These are phyloP conservation scores for Conistra vaccinii DNA, from an alignment of 2,888 invertebrate genomes.

Conservation along the genomic window DNA sequence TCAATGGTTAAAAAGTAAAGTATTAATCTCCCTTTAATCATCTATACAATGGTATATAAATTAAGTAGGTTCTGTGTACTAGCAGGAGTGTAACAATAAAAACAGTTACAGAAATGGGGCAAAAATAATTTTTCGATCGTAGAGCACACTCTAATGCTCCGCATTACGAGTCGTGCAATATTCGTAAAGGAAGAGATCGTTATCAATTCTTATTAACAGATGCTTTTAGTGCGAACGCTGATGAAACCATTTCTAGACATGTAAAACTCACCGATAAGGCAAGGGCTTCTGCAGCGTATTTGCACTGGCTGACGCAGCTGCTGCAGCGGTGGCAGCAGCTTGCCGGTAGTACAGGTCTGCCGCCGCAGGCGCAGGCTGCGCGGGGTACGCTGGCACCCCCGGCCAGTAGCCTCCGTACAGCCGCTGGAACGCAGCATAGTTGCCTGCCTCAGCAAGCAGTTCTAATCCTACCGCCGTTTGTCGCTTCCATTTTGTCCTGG, in stretches of 20 bases:
- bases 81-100: too few relatives aligned
- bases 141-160: too few relatives aligned
- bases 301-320: slow-evolving; percentile 90
- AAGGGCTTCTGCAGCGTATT: slow-evolving; percentile 96
- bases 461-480: slow-evolving; percentile 99
- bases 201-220: not conserved
- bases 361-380: slow-evolving; percentile 92
- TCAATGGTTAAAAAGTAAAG: too few relatives aligned
- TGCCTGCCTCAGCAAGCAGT: slow-evolving; percentile 98
- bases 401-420: slow-evolving; percentile 95
- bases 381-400: slow-evolving; percentile 92
- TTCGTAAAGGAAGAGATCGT: not conserved
- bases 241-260: not conserved
- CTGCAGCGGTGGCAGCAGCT: slow-evolving; percentile 94
- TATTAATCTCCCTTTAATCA: too few relatives aligned
- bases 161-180: too few relatives aligned
- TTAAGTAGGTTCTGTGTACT: too few relatives aligned
- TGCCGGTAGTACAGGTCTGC: slow-evolving; percentile 96
- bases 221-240: not conserved
- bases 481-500: slow-evolving; percentile 99
- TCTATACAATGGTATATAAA: too few relatives aligned
- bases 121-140: too few relatives aligned
- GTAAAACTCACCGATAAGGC: slow-evolving; percentile 92
- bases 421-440: slow-evolving; percentile 99
- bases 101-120: too few relatives aligned